Percentiles rank a stretch among this genome's conserved stretches.
These are phyloP conservation scores for Panthera uncia DNA, from an alignment of 2,113 vertebrate species.

Conservation along the genomic window DNA sequence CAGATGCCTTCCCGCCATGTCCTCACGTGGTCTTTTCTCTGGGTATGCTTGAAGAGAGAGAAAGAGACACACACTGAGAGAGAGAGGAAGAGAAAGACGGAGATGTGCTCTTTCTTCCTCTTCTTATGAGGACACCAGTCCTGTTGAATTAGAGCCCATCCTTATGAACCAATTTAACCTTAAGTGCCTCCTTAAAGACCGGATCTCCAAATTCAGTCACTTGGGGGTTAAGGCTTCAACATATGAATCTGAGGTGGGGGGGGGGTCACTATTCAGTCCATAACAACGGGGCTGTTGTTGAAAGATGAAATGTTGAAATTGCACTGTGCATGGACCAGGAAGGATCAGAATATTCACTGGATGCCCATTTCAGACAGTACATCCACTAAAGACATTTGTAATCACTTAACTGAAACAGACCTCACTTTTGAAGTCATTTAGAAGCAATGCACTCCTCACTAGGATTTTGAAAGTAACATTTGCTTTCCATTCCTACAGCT, in stretches of 20 bases:
- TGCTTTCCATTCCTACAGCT: constrained; percentile 82
- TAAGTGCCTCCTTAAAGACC: not conserved
- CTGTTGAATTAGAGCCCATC: not conserved
- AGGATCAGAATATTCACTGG: not conserved
- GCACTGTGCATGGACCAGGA: not conserved
- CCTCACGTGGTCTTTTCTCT: not conserved
- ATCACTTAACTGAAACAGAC: constrained; percentile 57
- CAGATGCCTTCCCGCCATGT: not conserved
- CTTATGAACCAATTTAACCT: not conserved
- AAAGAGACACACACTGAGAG: not conserved
- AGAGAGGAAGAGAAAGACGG: not conserved
- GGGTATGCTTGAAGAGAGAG: not conserved
- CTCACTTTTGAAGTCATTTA: constrained; percentile 67
- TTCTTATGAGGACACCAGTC: not conserved
- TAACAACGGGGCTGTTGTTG: not conserved
- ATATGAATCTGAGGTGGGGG: not conserved
- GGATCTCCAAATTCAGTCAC: not conserved
- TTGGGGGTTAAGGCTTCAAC: not conserved
- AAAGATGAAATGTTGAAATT: not conserved
- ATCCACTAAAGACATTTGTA: constrained; percentile 31
- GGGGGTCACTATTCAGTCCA: not conserved
- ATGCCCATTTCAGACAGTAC: not conserved
- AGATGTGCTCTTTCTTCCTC: not conserved
- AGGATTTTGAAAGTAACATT: constrained; percentile 82
- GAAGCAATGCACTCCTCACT: constrained; percentile 74